Base-by-base conservation (phyloP, 92 coral and sea anemone species). In the Epizoanthus ramosus region DNA sequence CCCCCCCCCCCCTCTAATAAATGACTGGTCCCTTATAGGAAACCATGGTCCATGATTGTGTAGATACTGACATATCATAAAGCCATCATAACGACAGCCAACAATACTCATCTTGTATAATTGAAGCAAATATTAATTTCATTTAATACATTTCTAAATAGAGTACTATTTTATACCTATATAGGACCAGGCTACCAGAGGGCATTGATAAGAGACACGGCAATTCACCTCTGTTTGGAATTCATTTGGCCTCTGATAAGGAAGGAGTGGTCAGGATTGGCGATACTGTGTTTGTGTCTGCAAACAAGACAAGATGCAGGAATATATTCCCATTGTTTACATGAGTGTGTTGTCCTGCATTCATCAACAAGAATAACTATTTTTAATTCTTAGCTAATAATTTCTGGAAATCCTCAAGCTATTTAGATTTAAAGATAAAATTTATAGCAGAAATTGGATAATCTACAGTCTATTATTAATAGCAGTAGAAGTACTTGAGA, bases 171-270 rank as follows among this genome's bases (percentile, higher is more conserved):
- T 18, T 80, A 3, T 9, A 7, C 67, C 14, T 45, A 19, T 54
- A 39, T 68, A 94, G 96, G 77, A 86, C 83, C 9, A 86, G 98
- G 75, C 58, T 88, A 66, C 90, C 91, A 31, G 75, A 75, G 59
- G 88, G 83, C 74, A 63, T 86, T 22, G 97, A 87, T 75, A 64
- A 85, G 67, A 84, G 98, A 47, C 81, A 84, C 57, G 92, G 87
- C 4, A 74, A 85, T 43, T 35, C 94, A 13, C 98, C 98, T 5
- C 88, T 89, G 74, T 95, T 95, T 87, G 98, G 98, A 4, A 35
- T 87, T 59, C 87, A 85, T 16, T 53, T 74, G n/a, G 89, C 86
- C 22, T 83, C 85, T 28, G 95, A 91, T 54, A 83, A 90, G 33
- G 88, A 85, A 68, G 98, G 98, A 47, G 59, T 15, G 37, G 81